Evolutionary conservation across 2,888 invertebrate species (phyloP), one percentile per base, ranked within the genome.

Genomic region (Trissolcus brochymenae): DNA sequence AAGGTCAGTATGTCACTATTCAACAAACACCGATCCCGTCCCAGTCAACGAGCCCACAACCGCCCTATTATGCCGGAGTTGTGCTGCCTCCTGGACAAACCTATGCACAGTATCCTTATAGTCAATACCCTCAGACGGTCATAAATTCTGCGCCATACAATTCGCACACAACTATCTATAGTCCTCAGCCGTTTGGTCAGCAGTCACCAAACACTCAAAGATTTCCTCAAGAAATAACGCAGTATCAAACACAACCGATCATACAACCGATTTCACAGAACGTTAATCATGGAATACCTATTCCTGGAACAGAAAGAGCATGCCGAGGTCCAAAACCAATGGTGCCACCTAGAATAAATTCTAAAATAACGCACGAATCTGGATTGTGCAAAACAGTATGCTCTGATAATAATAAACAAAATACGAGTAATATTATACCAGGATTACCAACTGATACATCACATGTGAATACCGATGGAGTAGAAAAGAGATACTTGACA

Each of bases 191-290:
- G 40, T 84, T 85, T 13, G 82, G 83, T 29, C 87, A 88, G 29
- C 81, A 83, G 9, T 87, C 87, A 2, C 85, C 89, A 0, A 89
- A 88, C 74, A 86, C 87, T 4, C 88, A 87, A 68, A 83, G 89
- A 80, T 88, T 86, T 72, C 84, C 87, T 0, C 88, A 88, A 49
- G 89, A 89, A 13, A 40, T 88, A 35, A 80, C 83, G 0, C 88
- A 87, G 49, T 89, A 88, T 73, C 88, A 87, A 46, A 84, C 82
- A 1, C 89, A 89, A 43, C 88, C 88, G 6, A 88, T 88, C 17
- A 87, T 88, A 16, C 89, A 88, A 25, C 87, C 88, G 4, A 88
- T 88, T 16, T 86, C 88, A 0, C 88, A 88, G 71, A 89, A 87
- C 60, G 85, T 88, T 1, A 81, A 76, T 0, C 84, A 85, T 11